A percentile compares a stretch with the other conserved stretches of the same genome.
Conservation (phyloP, 2,888 invertebrate species). For the Pyralis farinalis region DNA sequence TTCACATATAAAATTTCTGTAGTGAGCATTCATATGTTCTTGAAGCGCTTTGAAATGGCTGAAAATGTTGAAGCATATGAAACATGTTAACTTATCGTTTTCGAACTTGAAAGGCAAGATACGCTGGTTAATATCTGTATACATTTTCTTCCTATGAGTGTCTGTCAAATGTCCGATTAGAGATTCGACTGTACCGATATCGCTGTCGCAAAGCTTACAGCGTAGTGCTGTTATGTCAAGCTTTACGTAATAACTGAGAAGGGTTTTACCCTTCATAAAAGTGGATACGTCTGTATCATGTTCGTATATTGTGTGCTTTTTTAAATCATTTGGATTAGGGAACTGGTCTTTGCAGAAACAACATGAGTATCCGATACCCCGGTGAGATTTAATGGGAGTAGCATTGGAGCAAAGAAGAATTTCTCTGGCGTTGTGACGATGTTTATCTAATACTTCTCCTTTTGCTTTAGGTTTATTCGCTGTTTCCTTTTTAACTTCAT, state of each 20-base stretch:
- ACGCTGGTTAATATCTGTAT: slow-evolving; percentile 35
- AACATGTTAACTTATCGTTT: slow-evolving; percentile 26
- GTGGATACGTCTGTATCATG: slow-evolving; percentile 33
- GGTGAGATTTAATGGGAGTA: slow-evolving; percentile 43
- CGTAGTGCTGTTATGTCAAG: slow-evolving; percentile 45
- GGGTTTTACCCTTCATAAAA: slow-evolving; percentile 31
- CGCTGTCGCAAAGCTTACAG: slow-evolving; percentile 27
- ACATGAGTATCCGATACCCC: slow-evolving; percentile 42
- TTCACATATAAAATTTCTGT: slow-evolving; percentile 34
- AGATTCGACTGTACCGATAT: slow-evolving; percentile 25
- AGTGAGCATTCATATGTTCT: slow-evolving; percentile 40
- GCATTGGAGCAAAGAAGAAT: slow-evolving; percentile 48
- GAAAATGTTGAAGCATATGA: slow-evolving; percentile 26
- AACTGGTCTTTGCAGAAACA: slow-evolving; percentile 40
- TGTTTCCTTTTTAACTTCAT: background rate
- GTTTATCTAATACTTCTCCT: slow-evolving; percentile 28
- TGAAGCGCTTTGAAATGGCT: slow-evolving; percentile 31
- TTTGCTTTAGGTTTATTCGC: background rate
- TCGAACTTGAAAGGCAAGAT: slow-evolving; percentile 47
- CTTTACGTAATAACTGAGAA: slow-evolving; percentile 34
- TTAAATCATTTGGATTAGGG: slow-evolving; percentile 36
- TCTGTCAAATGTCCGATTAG: slow-evolving; percentile 27
- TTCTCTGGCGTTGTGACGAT: slow-evolving; percentile 36
- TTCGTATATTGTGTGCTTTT: slow-evolving; percentile 34
- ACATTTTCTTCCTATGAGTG: slow-evolving; percentile 25